Base-by-base conservation (phyloP, 2,888 invertebrate species). In the Priocnemis perturbator region DNA sequence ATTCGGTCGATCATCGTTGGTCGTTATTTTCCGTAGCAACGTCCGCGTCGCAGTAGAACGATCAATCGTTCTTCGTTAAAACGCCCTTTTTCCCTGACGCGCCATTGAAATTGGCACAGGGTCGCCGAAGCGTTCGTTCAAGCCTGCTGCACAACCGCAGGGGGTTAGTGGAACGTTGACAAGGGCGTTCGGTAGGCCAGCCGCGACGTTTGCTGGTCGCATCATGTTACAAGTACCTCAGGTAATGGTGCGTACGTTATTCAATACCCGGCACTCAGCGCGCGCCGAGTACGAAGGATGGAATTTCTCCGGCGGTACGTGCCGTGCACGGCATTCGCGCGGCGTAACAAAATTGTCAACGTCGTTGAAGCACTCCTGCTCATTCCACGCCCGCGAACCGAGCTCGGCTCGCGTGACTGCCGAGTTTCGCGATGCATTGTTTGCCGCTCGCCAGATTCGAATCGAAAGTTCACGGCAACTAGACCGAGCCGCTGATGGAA, bases 161-260 rank as follows among this genome's bases (percentile, higher is more conserved):
- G n/a, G n/a, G n/a, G 26, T 26, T 26, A 26, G 26, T 26, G 30
- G 57, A 45, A 66, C 45, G 60, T 68, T 47, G 57, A 76, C 68
- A 73, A 67, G 71, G 68, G 55, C 26, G 5, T 26, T 26, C 26
- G 26, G 26, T 26, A 26, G 26, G 26, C 26, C 26, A n/a, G 11
- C 73, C 78, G 69, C 75, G 81, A 77, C 77, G 79, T 81, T 83
- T 78, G 77, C 83, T 60, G 74, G 70, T 73, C 78, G 84, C 81
- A 67, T 84, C 84, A 82, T 72, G 74, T 84, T 83, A 83, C 83
- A 75, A 69, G 76, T 76, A 79, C 81, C 77, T 71, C 68, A 75
- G 78, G 80, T 81, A 80, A 84, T 81, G 76, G 73, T 66, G 73
- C 76, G 77, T 77, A 74, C 76, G 81, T 83, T 83, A 84, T 83